Base-by-base conservation (phyloP, 2,113 vertebrate genomes). In the Regulus satrapa region DNA sequence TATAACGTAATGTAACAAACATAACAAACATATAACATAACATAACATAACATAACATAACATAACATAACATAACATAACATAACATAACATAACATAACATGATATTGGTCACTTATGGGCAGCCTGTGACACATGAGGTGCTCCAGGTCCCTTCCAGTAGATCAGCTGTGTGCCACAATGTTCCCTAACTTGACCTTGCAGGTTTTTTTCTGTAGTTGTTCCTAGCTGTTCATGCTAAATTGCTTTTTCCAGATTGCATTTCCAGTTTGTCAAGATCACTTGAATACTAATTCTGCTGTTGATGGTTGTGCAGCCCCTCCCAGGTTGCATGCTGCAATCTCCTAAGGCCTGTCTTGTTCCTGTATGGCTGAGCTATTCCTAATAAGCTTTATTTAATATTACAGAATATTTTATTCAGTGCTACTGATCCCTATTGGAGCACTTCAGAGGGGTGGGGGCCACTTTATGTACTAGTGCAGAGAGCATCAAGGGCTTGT, bases 201-300 rank as follows among this genome's bases (percentile, higher is more conserved):
- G 19, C 32, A 18, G 9, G n/a, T 68, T 58, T 49, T 49, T 62
- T 71, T 59, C 40, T 68, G 18, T 10, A 31, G 40, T 55, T 5
- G 2, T 64, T 87, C 54, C 54, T 75, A n/a, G 34, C 71, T 72
- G 54, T 56, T 85, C 20, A 1, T 38, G 45, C 58, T 79, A 56
- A 82, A 61, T 61, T 46, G 25, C 62, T 41, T 79, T 92, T 92
- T 68, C 36, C 46, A 43, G 49, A 95, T 80, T 45, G 95, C 18
- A 76, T 92, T 96, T 95, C 95, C 82, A 62, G 95, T 96, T 90
- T 58, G 72, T 93, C 92, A 76, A 83, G 82, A 88, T 93, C 62
- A 24, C 41, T 88, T 61, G 78, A 87, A 58, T 85, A 92, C 82
- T 76, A 12, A 54, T 58, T 62, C 45, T 54, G 16, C 79, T 63